Conservation (phyloP, 2,888 invertebrate genomes). For the Ctena decussata region DNA sequence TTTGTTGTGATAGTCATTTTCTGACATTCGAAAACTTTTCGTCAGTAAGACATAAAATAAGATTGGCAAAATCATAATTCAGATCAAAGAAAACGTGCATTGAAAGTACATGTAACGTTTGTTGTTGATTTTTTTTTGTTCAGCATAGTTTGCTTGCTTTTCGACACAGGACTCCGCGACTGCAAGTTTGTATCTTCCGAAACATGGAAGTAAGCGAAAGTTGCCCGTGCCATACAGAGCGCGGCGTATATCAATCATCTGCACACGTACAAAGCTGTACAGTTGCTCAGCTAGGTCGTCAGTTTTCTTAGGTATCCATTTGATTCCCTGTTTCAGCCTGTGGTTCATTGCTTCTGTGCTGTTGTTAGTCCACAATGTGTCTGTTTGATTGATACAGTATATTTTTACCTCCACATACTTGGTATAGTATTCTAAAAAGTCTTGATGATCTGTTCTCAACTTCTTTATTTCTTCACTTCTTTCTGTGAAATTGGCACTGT, state of each 20-base stretch:
- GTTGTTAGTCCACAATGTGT: conserved; percentile 60
- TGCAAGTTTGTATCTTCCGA: not conserved
- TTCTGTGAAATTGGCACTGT: conserved; percentile 19
- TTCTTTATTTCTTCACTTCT: not conserved
- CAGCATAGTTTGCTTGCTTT: not conserved
- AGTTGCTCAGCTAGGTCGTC: conserved; percentile 43
- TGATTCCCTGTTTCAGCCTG: conserved; percentile 35
- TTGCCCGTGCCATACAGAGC: conserved; percentile 53
- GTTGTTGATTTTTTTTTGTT: too few species aligned
- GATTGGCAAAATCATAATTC: too few species aligned
- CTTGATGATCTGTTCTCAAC: not conserved
- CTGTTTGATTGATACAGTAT: not conserved
- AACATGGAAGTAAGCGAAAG: conserved; percentile 1
- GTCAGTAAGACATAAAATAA: too few species aligned
- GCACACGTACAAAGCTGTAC: conserved; percentile 7
- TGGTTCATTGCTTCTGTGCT: conserved; percentile 59
- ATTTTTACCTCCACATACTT: conserved; percentile 20
- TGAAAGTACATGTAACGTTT: too few species aligned
- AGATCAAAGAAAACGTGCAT: too few species aligned
- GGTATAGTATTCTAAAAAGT: conserved; percentile 17
- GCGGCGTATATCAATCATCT: conserved; percentile 38
- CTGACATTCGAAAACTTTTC: too few species aligned
- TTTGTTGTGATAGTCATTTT: too few species aligned
- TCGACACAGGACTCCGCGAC: not conserved
- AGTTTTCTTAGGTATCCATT: conserved; percentile 44